Evolutionary conservation across 2,113 vertebrate genomes (phyloP), one percentile per base, ranked within the genome.

Genomic region (Lamprologus lemairii): DNA sequence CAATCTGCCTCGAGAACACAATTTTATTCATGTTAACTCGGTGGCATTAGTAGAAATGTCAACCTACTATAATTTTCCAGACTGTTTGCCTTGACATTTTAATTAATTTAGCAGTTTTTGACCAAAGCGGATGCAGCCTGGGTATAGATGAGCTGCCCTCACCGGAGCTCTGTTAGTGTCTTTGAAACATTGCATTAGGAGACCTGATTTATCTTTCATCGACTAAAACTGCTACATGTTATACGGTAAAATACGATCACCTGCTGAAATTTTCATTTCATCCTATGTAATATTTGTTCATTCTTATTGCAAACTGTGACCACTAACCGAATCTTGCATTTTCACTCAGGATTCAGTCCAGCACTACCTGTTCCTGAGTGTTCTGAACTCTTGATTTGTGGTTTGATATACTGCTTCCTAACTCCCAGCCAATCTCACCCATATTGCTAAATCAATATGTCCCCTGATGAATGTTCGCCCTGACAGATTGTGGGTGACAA

Each of bases 391-490:
- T 95, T 94, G 91, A 95, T 94, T 94, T 94, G 88, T 88, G 47
- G 88, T 84, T 60, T 94, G 95, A 95, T 93, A 85, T 86, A 93
- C 90, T 81, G 82, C 91, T 85, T 86, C 85, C 91, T 84, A 91
- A 95, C 93, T 94, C 93, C 91, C 71, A 85, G 94, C 92, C 95
- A 94, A 96, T 95, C 93, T 95, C 81, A 45, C 45, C 51, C 78
- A 63, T 91, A 94, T 94, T 93, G 91, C 93, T 95, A 89, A 95
- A 96, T 96, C 96, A 93, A 96, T 96, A 93, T 53, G 80, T 63
- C 81, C 60, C 28, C 88, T 90, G 94, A 95, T 83, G 65, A 95
- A 94, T 94, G 93, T 78, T 89, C 86, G 9, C 19, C 79, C 71
- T 91, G 95, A 94, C 88, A 88, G 92, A 94, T 90, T 78, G 86